Evolutionary conservation across 2,888 invertebrate genomes (phyloP).

Genomic region (Platycnemis pennipes): DNA sequence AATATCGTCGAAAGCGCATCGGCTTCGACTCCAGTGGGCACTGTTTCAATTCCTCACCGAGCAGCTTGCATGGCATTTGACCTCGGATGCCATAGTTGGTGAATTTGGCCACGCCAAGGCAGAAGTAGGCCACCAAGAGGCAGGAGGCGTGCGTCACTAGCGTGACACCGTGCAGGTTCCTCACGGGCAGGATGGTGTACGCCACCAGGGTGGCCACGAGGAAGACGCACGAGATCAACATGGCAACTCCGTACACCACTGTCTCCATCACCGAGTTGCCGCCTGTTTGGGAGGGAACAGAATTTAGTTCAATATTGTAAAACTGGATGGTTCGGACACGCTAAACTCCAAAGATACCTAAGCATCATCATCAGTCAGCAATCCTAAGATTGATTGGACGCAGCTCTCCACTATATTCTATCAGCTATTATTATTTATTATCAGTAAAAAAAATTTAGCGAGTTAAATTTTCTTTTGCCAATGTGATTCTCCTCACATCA

Average conservation of each 20-base stretch:
- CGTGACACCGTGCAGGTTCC: constrained; percentile 88
- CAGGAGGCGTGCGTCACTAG: constrained; percentile 86
- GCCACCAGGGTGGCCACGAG: constrained; percentile 84
- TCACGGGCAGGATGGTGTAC: constrained; percentile 84
- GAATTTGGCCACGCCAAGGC: constrained; percentile 83
- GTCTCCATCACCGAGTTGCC: background rate
- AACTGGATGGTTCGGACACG: no score
- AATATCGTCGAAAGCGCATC: no score
- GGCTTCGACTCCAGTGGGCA: background rate
- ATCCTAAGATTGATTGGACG: no score
- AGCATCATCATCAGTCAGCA: no score
- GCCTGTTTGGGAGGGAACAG: background rate
- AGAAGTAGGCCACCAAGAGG: constrained; percentile 84
- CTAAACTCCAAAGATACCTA: no score
- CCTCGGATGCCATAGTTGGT: constrained; percentile 73
- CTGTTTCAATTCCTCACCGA: background rate
- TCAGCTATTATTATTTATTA: no score
- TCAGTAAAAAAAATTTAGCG: no score
- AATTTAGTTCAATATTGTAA: no score
- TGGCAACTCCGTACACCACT: constrained; percentile 75
- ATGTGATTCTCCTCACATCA: no score
- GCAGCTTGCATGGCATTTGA: background rate
- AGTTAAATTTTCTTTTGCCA: no score
- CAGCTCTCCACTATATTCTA: no score
- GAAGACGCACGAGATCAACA: constrained; percentile 84